Percentiles rank a stretch among this genome's conserved stretches.
Evolutionary conservation across 1,140 invertebrate genomes (phyloP).

Genomic region (Drosophila guanche): DNA sequence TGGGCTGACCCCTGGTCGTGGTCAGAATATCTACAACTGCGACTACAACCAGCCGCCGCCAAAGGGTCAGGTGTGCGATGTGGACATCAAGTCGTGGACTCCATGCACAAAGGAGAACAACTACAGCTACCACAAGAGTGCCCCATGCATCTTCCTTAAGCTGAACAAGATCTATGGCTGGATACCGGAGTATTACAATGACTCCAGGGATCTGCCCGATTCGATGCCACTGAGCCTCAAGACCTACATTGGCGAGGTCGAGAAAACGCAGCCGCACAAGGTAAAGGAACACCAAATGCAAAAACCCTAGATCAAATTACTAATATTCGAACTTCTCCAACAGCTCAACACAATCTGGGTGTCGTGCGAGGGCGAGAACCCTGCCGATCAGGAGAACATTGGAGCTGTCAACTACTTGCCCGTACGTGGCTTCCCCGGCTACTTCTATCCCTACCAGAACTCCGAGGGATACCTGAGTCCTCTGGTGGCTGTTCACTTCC

Average conservation of each 20-base stretch:
- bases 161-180: constrained; percentile 92
- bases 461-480: constrained; percentile 94
- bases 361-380: constrained; percentile 94
- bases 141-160: constrained; percentile 93
- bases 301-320: neutral
- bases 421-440: constrained; percentile 90
- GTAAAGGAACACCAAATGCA: constrained; percentile 22
- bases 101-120: constrained; percentile 88
- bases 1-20: constrained; percentile 87
- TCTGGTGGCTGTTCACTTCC: constrained; percentile 93
- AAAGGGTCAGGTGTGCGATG: constrained; percentile 88
- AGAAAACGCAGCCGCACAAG: constrained; percentile 65
- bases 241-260: constrained; percentile 71
- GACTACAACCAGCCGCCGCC: constrained; percentile 86
- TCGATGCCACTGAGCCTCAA: constrained; percentile 89
- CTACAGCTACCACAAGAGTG: constrained; percentile 90
- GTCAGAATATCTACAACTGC: constrained; percentile 88
- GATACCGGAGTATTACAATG: constrained; percentile 89
- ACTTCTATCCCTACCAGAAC: constrained; percentile 92
- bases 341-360: constrained; percentile 93
- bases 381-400: constrained; percentile 94
- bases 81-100: constrained; percentile 87
- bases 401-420: constrained; percentile 91
- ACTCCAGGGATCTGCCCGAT: constrained; percentile 85
- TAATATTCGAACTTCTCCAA: constrained; percentile 39